Evolutionary conservation across 2,797 vertebrate genomes (phyloP).

Genomic region (Enteromius mattozi): DNA sequence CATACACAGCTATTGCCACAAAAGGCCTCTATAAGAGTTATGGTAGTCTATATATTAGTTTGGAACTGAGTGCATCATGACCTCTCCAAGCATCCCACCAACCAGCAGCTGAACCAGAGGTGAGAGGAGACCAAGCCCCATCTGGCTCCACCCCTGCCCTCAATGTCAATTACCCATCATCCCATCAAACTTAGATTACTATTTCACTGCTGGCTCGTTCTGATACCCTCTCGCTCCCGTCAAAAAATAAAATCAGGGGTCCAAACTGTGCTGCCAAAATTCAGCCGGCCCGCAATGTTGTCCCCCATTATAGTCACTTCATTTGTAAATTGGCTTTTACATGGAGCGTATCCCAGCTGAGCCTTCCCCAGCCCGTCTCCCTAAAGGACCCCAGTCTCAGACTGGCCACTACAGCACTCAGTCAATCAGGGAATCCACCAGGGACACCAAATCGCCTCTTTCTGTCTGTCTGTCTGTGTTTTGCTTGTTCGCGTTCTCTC

Average conservation of each 20-base stretch:
- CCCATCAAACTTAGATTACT: constrained; percentile 13
- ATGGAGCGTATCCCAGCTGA: constrained; percentile 60
- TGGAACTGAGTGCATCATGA: not conserved
- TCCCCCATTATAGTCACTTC: constrained; percentile 45
- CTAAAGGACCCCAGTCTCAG: constrained; percentile 53
- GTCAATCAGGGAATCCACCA: constrained; percentile 61
- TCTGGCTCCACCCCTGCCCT: constrained; percentile 2
- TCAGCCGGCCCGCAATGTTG: constrained; percentile 32
- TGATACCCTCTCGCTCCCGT: not conserved
- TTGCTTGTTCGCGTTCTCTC: constrained; percentile 35
- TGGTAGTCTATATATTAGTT: not conserved
- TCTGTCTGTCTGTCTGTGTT: constrained; percentile 33
- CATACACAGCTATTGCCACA: not conserved
- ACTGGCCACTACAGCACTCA: constrained; percentile 61
- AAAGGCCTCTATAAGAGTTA: not conserved
- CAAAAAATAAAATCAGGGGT: constrained; percentile 7
- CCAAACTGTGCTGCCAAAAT: constrained; percentile 51
- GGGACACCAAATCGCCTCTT: constrained; percentile 47
- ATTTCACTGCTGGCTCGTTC: constrained; percentile 23
- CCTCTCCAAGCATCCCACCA: not conserved
- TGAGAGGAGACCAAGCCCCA: constrained; percentile 21
- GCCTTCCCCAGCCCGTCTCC: constrained; percentile 48
- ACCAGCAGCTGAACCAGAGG: constrained; percentile 17
- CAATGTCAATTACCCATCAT: constrained; percentile 32
- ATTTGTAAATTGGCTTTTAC: constrained; percentile 62